A percentile compares a stretch with the other conserved stretches of the same genome.
Conservation (phyloP, 2,888 invertebrate species). For the Ormyrus thymus region DNA sequence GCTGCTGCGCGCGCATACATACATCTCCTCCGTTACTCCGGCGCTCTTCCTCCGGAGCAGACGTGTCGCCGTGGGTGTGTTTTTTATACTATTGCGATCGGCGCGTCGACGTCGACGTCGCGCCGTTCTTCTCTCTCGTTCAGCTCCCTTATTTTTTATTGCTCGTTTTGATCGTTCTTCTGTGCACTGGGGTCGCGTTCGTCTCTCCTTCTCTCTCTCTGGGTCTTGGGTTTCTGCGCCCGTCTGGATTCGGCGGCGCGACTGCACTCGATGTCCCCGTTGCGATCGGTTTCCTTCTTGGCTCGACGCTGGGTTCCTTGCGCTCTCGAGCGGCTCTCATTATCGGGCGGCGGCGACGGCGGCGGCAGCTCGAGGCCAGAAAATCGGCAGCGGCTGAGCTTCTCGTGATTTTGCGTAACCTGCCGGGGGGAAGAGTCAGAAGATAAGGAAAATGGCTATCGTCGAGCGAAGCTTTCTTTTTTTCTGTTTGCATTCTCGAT, state of each 20-base stretch:
- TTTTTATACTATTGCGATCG: not conserved
- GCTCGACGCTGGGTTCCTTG: no score
- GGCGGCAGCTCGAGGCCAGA: not conserved
- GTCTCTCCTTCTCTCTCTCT: not conserved
- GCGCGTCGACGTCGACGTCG: not conserved
- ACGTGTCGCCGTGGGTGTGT: not conserved
- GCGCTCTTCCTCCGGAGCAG: not conserved
- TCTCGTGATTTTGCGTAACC: conserved; percentile 37
- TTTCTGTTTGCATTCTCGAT: not conserved
- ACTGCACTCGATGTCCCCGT: not conserved
- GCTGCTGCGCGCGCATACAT: not conserved
- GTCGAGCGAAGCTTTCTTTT: not conserved
- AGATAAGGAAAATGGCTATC: conserved; percentile 9
- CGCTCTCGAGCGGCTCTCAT: no score
- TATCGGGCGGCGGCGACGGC: not conserved
- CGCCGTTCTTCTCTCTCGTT: not conserved
- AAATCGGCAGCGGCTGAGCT: conserved; percentile 8
- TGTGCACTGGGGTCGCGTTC: not conserved
- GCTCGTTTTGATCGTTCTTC: not conserved
- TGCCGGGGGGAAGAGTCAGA: conserved; percentile 33
- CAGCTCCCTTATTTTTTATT: not conserved
- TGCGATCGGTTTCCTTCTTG: no score
- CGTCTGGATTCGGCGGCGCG: not conserved
- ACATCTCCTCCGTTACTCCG: not conserved
- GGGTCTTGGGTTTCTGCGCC: not conserved